Evolutionary conservation across 2,888 invertebrate species (phyloP).

Genomic region (Sialis lutaria): DNA sequence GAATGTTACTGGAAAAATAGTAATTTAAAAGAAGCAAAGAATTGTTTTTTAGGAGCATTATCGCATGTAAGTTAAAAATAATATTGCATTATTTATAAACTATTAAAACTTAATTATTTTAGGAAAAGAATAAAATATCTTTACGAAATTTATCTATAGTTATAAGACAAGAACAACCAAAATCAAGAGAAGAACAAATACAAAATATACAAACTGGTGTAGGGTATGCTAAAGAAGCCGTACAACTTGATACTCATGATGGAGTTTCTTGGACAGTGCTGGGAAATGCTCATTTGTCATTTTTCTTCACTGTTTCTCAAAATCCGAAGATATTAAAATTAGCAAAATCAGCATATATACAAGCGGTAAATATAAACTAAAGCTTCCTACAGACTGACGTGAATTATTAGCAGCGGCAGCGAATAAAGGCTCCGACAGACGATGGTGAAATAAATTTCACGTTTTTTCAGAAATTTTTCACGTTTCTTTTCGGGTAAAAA

Average conservation of each 20-base stretch:
- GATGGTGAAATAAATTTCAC: too few relatives aligned
- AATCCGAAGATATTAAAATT: slow-evolving; percentile 51
- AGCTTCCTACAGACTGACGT: too few relatives aligned
- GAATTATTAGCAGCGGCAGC: too few relatives aligned
- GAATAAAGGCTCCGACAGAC: too few relatives aligned
- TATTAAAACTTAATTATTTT: slow-evolving; percentile 13
- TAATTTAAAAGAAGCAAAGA: slow-evolving; percentile 61
- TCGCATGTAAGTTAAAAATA: slow-evolving; percentile 36
- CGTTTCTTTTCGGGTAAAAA: too few relatives aligned
- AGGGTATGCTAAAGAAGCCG: slow-evolving; percentile 64
- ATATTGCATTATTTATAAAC: slow-evolving; percentile 6
- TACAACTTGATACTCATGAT: slow-evolving; percentile 57
- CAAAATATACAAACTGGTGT: slow-evolving; percentile 53
- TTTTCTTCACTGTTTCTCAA: slow-evolving; percentile 59
- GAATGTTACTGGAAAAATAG: slow-evolving; percentile 80
- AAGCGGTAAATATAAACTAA: slow-evolving; percentile 41
- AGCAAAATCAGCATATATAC: slow-evolving; percentile 63
- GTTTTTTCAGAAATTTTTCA: too few relatives aligned
- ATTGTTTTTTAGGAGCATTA: slow-evolving; percentile 65
- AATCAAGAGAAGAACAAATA: slow-evolving; percentile 31
- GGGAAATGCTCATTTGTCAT: slow-evolving; percentile 70
- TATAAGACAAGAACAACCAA: slow-evolving; percentile 42
- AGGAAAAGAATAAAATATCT: slow-evolving; percentile 58
- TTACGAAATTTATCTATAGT: slow-evolving; percentile 69
- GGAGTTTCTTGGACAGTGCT: slow-evolving; percentile 71